phyloP scores from a whole-genome alignment of 1,140 invertebrate genomes.

The Neomicropteryx cornuta region DNA sequence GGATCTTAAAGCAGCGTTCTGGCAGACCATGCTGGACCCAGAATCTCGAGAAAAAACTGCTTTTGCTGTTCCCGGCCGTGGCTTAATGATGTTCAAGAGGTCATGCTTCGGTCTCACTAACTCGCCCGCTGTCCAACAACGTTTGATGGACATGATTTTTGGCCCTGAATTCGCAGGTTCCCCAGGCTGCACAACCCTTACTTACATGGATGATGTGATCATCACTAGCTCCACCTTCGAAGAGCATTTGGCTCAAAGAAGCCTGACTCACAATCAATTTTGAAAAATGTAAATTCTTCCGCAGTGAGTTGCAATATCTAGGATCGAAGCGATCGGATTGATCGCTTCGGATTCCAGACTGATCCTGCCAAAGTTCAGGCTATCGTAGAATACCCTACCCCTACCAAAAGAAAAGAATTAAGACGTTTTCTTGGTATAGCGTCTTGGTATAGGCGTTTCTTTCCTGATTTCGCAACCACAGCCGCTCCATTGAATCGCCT shows the following conservation, averaged over 20 bases:
- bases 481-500: conserved; percentile 16
- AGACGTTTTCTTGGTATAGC: conserved; percentile 28
- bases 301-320: conserved; percentile 19
- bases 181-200: too few species aligned
- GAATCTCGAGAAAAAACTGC: conserved; percentile 24
- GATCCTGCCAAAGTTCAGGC: conserved; percentile 18
- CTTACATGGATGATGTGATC: conserved; percentile 25
- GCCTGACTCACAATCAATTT: conserved; percentile 13
- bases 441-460: conserved; percentile 23
- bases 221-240: conserved; percentile 22
- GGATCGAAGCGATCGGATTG: conserved; percentile 22
- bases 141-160: conserved; percentile 24
- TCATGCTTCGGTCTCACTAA: conserved; percentile 29
- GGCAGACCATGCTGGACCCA: conserved; percentile 16
- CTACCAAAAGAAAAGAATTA: conserved; percentile 20
- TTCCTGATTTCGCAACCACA: conserved; percentile 19
- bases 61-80: conserved; percentile 19
- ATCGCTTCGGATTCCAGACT: conserved; percentile 18
- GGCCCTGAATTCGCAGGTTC: conserved; percentile 18
- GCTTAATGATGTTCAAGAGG: conserved; percentile 18
- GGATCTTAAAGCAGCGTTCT: conserved; percentile 19
- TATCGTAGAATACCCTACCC: conserved; percentile 14
- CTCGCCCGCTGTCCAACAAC: conserved; percentile 24
- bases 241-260: conserved; percentile 17
- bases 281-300: conserved; percentile 20